Conservation (phyloP, 2,113 vertebrate genomes). For the Pogona vitticeps region DNA sequence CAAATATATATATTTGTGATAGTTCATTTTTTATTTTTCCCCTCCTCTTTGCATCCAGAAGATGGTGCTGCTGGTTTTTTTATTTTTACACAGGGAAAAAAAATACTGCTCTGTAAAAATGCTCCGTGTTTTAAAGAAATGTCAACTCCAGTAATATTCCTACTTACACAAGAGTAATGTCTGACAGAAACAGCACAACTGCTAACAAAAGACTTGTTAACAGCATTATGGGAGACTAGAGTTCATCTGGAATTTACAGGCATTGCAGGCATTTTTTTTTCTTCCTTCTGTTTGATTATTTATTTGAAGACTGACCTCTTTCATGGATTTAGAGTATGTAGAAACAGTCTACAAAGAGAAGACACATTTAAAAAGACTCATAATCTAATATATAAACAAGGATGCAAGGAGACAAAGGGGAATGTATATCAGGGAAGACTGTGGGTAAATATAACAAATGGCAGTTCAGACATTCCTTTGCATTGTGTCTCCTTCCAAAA, state of each 20-base stretch:
- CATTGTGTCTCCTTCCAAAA: too few relatives aligned
- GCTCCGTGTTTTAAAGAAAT: conserved; percentile 6
- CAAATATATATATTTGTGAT: not conserved
- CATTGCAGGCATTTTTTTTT: not conserved
- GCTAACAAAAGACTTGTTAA: not conserved
- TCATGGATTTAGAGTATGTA: too few relatives aligned
- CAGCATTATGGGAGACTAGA: not conserved
- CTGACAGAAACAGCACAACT: not conserved
- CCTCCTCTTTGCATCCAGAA: not conserved
- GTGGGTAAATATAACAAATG: too few relatives aligned
- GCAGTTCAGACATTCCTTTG: too few relatives aligned
- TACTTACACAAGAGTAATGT: not conserved
- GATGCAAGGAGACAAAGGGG: too few relatives aligned
- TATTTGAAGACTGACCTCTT: not conserved
- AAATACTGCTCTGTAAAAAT: conserved; percentile 50
- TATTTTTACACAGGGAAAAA: conserved; percentile 46
- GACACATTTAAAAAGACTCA: too few relatives aligned
- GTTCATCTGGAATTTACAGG: not conserved
- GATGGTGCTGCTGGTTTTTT: conserved; percentile 42
- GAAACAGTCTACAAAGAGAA: too few relatives aligned
- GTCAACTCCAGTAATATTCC: not conserved
- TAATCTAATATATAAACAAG: too few relatives aligned
- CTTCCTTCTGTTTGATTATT: not conserved
- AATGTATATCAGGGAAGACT: too few relatives aligned
- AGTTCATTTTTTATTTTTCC: not conserved